phyloP scores from a whole-genome alignment of 2,113 vertebrate species.

The Platysteira castanea region DNA sequence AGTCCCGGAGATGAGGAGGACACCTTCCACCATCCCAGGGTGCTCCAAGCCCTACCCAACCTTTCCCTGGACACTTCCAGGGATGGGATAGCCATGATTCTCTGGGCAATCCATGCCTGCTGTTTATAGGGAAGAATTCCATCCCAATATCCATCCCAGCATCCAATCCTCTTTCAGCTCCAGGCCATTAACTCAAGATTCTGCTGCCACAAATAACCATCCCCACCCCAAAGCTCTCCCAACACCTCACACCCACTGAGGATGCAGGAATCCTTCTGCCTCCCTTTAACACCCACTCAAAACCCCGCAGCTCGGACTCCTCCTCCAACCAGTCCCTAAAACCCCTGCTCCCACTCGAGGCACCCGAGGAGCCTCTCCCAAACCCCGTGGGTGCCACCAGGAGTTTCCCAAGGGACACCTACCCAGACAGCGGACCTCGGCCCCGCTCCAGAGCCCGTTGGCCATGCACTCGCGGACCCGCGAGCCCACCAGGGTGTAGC shows the following conservation, averaged over 20 bases:
- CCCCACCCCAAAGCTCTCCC: neutral
- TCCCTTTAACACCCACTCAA: rapidly evolving
- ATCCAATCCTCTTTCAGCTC: neutral
- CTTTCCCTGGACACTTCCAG: neutral
- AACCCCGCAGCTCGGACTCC: rapidly evolving
- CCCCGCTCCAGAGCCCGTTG: constrained; percentile 96
- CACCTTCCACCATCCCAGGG: neutral
- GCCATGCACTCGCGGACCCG: constrained; percentile 94
- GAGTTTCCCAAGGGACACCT: neutral
- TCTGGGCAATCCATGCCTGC: neutral
- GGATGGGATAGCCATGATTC: neutral
- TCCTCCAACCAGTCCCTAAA: rapidly evolving
- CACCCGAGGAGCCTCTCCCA: rapidly evolving
- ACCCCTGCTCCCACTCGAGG: rapidly evolving
- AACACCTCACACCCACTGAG: neutral
- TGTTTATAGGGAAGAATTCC: neutral
- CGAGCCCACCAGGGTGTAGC: constrained; percentile 94
- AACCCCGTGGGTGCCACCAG: rapidly evolving
- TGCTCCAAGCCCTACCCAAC: neutral
- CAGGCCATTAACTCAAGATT: rapidly evolving
- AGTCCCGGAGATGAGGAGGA: neutral
- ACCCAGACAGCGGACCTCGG: constrained; percentile 92
- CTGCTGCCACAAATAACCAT: rapidly evolving
- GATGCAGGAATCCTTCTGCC: neutral
- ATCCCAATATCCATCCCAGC: neutral